Evolutionary conservation across 2,113 vertebrate genomes (phyloP).

Genomic region (Camelus bactrianus): DNA sequence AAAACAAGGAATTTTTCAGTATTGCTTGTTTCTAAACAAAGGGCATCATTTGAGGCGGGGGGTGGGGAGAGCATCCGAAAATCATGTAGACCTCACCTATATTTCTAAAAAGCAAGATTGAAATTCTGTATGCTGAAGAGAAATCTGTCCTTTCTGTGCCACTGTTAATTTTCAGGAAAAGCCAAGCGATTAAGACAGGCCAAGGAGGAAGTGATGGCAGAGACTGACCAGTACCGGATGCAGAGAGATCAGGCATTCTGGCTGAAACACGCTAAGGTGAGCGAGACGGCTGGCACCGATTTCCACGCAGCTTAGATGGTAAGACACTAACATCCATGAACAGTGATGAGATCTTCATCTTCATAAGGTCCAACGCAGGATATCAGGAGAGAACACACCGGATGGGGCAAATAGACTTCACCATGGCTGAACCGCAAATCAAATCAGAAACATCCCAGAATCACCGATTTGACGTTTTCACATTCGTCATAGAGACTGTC

Average conservation of each 20-base stretch:
- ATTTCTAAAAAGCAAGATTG: not conserved
- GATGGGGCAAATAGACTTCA: accelerated
- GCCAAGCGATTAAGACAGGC: conserved; percentile 88
- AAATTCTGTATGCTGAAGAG: not conserved
- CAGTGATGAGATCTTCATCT: not conserved
- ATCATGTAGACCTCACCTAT: not conserved
- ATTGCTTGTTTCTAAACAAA: not conserved
- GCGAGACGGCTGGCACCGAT: not conserved
- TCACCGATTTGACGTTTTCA: not conserved
- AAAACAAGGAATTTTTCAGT: conserved; percentile 29
- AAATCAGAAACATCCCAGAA: not conserved
- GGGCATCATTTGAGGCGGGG: not conserved
- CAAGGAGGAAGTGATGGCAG: conserved; percentile 88
- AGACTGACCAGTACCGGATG: conserved; percentile 87
- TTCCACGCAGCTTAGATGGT: not conserved
- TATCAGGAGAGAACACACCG: accelerated
- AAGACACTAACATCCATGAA: not conserved
- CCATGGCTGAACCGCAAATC: not conserved
- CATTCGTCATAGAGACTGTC: not conserved
- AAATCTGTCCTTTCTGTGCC: not conserved
- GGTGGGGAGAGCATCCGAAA: not conserved
- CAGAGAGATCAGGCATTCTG: conserved; percentile 87
- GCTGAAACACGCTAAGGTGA: conserved; percentile 86
- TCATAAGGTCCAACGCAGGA: accelerated
- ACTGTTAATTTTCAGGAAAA: conserved; percentile 84